These are phyloP conservation scores for Connochaetes taurinus DNA, from an alignment of 2,113 vertebrate genomes.

Conservation along the genomic window DNA sequence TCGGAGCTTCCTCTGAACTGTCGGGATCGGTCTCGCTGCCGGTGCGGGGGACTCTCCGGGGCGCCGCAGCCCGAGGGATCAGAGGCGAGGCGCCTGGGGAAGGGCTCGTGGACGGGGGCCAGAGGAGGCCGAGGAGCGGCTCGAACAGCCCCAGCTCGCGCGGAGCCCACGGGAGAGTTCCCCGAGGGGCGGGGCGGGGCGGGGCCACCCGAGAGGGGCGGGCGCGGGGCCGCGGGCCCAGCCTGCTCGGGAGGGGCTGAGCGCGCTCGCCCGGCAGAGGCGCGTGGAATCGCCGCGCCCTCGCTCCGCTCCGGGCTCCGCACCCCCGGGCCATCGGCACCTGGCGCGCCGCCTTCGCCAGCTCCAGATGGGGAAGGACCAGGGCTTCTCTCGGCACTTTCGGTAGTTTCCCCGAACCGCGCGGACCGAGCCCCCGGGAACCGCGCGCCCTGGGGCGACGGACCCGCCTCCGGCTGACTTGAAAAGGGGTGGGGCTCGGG, in stretches of 20 bases:
- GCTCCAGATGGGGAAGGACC: constrained; percentile 92
- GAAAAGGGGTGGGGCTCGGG: constrained; percentile 29
- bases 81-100: not conserved
- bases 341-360: constrained; percentile 16
- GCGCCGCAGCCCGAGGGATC: not conserved
- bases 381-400: constrained; percentile 93
- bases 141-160: not conserved
- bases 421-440: not conserved
- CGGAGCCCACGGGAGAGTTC: not conserved
- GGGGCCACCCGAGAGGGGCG: not conserved
- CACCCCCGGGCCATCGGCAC: not conserved
- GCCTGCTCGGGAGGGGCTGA: not conserved
- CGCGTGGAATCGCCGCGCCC: constrained; percentile 25
- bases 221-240: not conserved
- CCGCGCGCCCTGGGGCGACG: not conserved
- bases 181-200: constrained; percentile 20
- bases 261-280: not conserved
- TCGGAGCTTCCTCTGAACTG: not conserved
- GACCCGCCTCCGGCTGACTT: not conserved
- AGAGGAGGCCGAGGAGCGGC: not conserved
- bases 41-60: not conserved
- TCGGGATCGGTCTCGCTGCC: not conserved
- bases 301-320: not conserved
- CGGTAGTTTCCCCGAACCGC: constrained; percentile 81
- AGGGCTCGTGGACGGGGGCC: not conserved